Percentiles rank a stretch among this genome's conserved stretches.
Evolutionary conservation across 2,113 vertebrate genomes (phyloP).

Genomic region (Crotophaga sulcirostris): DNA sequence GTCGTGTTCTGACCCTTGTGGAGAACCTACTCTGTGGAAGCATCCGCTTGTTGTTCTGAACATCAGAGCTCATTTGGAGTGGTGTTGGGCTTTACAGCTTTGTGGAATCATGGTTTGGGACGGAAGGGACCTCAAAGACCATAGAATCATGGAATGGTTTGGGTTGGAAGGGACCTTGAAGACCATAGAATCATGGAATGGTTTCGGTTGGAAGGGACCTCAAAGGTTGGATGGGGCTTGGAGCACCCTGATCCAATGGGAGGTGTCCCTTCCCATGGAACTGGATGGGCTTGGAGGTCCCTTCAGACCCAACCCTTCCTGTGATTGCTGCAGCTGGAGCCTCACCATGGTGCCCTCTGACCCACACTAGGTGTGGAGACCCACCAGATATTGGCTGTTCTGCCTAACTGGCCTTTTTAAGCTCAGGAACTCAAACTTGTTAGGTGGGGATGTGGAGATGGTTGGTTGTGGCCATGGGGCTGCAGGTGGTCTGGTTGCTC

Average conservation of each 20-base stretch:
- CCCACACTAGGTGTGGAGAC: neutral
- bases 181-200: too few species aligned
- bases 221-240: too few species aligned
- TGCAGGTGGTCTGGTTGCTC: rapidly evolving
- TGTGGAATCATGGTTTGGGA: too few species aligned
- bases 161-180: too few species aligned
- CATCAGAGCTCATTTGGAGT: neutral
- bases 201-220: too few species aligned
- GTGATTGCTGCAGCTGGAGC: neutral
- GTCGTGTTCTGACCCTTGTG: neutral
- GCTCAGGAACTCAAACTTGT: rapidly evolving
- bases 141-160: too few species aligned
- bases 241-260: too few species aligned
- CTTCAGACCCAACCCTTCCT: neutral
- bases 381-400: neutral
- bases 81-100: neutral
- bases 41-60: rapidly evolving
- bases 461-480: rapidly evolving
- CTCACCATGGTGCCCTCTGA: too few species aligned
- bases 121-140: too few species aligned
- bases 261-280: too few species aligned
- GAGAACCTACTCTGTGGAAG: neutral
- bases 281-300: too few species aligned
- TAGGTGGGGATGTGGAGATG: neutral
- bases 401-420: neutral